Evolutionary conservation across 1,140 invertebrate species (phyloP).

Genomic region (Tachypleus tridentatus): DNA sequence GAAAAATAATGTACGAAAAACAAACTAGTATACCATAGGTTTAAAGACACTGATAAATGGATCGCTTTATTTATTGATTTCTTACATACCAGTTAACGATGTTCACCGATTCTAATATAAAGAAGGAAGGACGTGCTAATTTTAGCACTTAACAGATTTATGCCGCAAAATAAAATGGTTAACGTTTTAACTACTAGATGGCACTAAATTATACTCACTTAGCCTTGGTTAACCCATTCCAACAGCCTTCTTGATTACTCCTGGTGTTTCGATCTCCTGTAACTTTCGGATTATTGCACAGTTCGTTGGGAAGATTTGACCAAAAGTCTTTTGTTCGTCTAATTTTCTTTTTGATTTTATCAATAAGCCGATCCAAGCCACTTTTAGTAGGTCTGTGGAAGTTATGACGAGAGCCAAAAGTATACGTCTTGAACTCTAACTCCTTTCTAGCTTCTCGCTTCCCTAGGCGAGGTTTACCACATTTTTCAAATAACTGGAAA

Average conservation of each 20-base stretch:
- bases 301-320: constrained; percentile 63
- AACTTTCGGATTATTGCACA: constrained; percentile 51
- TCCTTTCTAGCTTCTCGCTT: constrained; percentile 34
- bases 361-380: constrained; percentile 63
- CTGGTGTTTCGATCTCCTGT: constrained; percentile 43
- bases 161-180: background rate
- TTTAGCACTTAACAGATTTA: too few species aligned
- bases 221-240: constrained; percentile 68
- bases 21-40: too few species aligned
- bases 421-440: constrained; percentile 37
- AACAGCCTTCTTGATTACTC: constrained; percentile 52
- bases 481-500: constrained; percentile 54
- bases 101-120: too few species aligned
- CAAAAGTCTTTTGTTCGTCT: constrained; percentile 71
- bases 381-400: constrained; percentile 33
- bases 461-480: constrained; percentile 62
- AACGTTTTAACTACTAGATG: background rate
- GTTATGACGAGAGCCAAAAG: constrained; percentile 34
- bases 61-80: background rate
- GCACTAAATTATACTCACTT: constrained; percentile 24
- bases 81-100: background rate
- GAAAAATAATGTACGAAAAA: too few species aligned
- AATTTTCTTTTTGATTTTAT: constrained; percentile 57
- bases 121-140: too few species aligned
- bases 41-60: background rate